Conservation (phyloP, 2,797 vertebrate species). For the Philypnodon macrostomus region DNA sequence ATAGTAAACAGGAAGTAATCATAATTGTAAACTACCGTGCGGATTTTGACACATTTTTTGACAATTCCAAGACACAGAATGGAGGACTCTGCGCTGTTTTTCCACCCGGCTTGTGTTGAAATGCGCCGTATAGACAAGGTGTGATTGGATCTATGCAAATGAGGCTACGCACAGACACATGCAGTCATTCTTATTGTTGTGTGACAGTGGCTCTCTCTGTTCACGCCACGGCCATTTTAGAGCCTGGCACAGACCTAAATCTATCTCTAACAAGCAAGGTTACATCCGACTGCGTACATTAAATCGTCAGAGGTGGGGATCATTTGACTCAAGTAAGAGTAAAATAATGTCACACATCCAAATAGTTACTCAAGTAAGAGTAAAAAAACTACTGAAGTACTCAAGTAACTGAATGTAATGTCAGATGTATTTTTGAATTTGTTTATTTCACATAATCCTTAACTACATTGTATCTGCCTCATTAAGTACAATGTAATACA, state of each 20-base stretch:
- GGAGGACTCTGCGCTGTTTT: slow-evolving; percentile 29
- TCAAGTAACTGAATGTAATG: too few species aligned
- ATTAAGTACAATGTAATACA: too few species aligned
- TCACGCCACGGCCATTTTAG: slow-evolving; percentile 49
- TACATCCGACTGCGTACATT: slow-evolving; percentile 11
- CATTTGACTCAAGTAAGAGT: too few species aligned
- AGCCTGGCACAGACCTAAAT: slow-evolving; percentile 54
- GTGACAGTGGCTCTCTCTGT: slow-evolving; percentile 67
- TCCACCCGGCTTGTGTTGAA: slow-evolving; percentile 30
- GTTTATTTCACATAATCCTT: too few species aligned
- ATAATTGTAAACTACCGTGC: slow-evolving; percentile 11
- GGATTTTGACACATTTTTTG: slow-evolving; percentile 56
- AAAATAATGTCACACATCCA: too few species aligned
- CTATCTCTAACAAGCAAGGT: slow-evolving; percentile 43
- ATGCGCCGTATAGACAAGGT: slow-evolving; percentile 50
- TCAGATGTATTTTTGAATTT: too few species aligned
- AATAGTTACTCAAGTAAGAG: too few species aligned
- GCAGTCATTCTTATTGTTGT: slow-evolving; percentile 66
- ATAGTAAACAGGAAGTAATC: slow-evolving; percentile 68
- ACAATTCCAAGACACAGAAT: slow-evolving; percentile 47
- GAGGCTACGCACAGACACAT: slow-evolving; percentile 50
- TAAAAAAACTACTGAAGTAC: too few species aligned
- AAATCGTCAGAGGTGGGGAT: too few species aligned
- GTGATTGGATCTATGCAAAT: slow-evolving; percentile 72
- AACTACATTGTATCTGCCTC: too few species aligned